Conservation (phyloP, 92 coral and sea anemone genomes). For the Anthopleura xanthogrammica region DNA sequence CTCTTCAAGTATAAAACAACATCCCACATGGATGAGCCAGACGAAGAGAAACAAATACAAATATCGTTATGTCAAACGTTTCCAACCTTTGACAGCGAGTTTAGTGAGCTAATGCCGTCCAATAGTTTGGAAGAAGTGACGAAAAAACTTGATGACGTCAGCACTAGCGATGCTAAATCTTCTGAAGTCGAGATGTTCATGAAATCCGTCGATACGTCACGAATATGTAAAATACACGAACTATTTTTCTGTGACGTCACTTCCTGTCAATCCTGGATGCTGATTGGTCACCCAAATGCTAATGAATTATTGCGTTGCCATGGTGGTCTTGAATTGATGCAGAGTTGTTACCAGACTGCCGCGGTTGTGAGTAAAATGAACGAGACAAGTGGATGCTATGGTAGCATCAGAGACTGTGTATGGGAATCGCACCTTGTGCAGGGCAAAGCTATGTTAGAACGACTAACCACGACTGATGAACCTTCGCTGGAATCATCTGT, state of each 20-base stretch:
- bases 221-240: slow-evolving; percentile 56
- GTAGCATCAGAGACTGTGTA: background rate
- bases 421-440: slow-evolving; percentile 40
- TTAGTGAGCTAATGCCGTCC: slow-evolving; percentile 60
- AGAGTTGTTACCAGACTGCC: slow-evolving; percentile 71
- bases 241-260: slow-evolving; percentile 48
- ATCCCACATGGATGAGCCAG: slow-evolving; percentile 45
- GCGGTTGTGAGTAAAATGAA: slow-evolving; percentile 41
- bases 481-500: background rate
- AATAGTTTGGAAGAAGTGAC: slow-evolving; percentile 33
- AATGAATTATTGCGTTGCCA: slow-evolving; percentile 7
- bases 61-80: slow-evolving; percentile 60
- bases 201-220: slow-evolving; percentile 48
- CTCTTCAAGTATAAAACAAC: slow-evolving; percentile 71
- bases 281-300: slow-evolving; percentile 6
- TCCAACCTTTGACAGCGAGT: slow-evolving; percentile 82
- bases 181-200: slow-evolving; percentile 59
- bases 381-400: slow-evolving; percentile 9
- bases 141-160: background rate
- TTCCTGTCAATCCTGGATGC: slow-evolving; percentile 22
- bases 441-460: slow-evolving; percentile 17
- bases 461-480: background rate
- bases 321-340: slow-evolving; percentile 51
- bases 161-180: background rate
- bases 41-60: slow-evolving; percentile 67